Evolutionary conservation across 2,888 invertebrate species (phyloP), one percentile per base, ranked within the genome.

Genomic region (Atethmia centrago): DNA sequence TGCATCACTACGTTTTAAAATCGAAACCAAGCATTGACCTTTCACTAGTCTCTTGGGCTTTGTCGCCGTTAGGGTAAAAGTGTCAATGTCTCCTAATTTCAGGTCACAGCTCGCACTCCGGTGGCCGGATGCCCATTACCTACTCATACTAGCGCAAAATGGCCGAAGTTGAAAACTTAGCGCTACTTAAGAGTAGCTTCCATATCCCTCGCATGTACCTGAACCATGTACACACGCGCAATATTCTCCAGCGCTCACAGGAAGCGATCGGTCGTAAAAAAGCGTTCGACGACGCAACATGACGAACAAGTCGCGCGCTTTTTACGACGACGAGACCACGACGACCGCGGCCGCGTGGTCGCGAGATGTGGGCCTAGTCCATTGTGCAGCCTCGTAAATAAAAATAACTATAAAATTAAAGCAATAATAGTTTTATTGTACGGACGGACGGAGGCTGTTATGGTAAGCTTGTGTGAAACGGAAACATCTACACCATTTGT

Each of bases 201-300:
- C 78, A 58, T 59, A 68, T 74, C 68, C 77, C 80, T 28, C 62
- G 61, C 67, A 63, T 55, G 42, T 70, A 66, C 76, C 31, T 68
- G 79, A 62, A 62, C 40, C 65, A 62, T 66, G 61, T 66, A 72
- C 55, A 62, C 55, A 72, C 58, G 63, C 71, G 87, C 80, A 85
- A 87, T 89, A 87, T 88, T 88, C 84, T 82, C 82, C 82, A 86
- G 87, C 71, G 80, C 69, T 74, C 86, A 87, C 91, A 91, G 91
- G 92, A 92, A 91, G 90, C 90, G 87, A 90, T 88, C 86, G 88
- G 56, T 91, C 91, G 90, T 92, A 90, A 91, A 91, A 87, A 86
- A 87, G 86, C 85, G 86, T 89, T 88, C 87, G 90, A 87, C 86
- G 85, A 85, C 82, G 80, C 81, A 79, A 79, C 74, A 79, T 80